Base-by-base conservation (phyloP, 37 sponge, comb jelly and placozoan species). In the Aplysina aerophoba region DNA sequence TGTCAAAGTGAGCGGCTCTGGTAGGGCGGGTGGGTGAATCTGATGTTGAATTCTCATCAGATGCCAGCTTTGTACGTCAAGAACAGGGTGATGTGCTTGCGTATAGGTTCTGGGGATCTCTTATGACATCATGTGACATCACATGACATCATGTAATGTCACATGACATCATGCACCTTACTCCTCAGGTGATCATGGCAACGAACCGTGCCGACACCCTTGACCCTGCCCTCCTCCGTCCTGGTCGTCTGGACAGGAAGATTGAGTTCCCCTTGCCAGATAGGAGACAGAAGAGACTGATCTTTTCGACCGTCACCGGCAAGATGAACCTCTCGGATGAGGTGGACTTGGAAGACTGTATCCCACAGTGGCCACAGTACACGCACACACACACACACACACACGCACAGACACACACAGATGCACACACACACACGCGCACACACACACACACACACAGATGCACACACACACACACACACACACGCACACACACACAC, bases 291-390 rank as follows among this genome's bases (percentile, higher is more conserved):
- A 98, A 98, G 72, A 79, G 99, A 50, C 69, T 98, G 44, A 87
- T 98, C 35, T 98, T 98, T 81, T 92, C 93, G 25, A 98, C 99
- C 20, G 90, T 98, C 68, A 98, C 99, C 21, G 59, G 80, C 24
- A 94, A 94, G 84, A 98, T 98, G 99, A 98, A 98, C 69, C 87
- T 98, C 30, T 98, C 99, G n/a, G 99, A 98, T 17, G 99, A 98
- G 79, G 96, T 98, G 25, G 99, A 98, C 74, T 71, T 98, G 34
- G 99, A 98, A 82, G 99, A 98, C 58, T 98, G 90, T 91, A 94
- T 90, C 90, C 82, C 73, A 21, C 64, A 35, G 1, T 0, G 50
- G 6, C 3, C 50, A 44, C 8, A 44, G 6, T 44, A n/a, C 3
- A 3, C 3, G 6, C 50, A 44, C 8, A 8, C 50, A 44, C 50